Conservation (phyloP, 2,888 invertebrate genomes). For the Plagiodera versicolora region DNA sequence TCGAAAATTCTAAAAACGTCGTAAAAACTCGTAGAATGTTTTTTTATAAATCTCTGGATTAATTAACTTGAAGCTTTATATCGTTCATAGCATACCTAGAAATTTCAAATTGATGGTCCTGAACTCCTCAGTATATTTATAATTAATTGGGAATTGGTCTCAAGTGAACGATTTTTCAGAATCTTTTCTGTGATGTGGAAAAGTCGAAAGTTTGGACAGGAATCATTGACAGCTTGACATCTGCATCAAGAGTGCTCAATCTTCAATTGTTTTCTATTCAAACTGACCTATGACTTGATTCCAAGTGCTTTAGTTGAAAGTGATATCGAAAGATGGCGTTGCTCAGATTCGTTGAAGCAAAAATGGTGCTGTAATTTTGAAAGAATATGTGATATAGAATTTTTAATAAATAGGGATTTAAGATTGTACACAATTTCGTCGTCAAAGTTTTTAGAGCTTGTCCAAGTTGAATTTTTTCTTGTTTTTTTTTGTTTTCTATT, state of each 20-base stretch:
- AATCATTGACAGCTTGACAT: not conserved
- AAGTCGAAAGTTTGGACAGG: not conserved
- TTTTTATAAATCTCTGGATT: too few species aligned
- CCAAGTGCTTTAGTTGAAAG: constrained; percentile 22
- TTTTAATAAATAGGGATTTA: constrained; percentile 39
- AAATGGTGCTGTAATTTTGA: constrained; percentile 48
- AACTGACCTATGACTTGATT: constrained; percentile 16
- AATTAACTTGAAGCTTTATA: too few species aligned
- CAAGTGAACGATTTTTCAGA: not conserved
- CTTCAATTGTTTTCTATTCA: not conserved
- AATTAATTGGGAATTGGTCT: not conserved
- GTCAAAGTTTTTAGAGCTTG: not conserved
- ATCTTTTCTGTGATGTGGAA: not conserved
- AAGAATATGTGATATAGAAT: constrained; percentile 51
- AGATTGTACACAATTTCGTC: not conserved
- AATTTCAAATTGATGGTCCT: too few species aligned
- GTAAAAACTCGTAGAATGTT: too few species aligned
- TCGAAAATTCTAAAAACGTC: too few species aligned
- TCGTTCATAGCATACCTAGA: too few species aligned
- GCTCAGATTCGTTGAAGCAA: constrained; percentile 39
- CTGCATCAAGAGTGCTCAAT: not conserved
- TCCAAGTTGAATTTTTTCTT: too few species aligned
- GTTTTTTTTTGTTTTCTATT: too few species aligned
- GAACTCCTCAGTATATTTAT: not conserved
- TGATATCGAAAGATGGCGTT: constrained; percentile 33